Conservation (phyloP, 64 coral and sea anemone species). For the Acropora tenuis region DNA sequence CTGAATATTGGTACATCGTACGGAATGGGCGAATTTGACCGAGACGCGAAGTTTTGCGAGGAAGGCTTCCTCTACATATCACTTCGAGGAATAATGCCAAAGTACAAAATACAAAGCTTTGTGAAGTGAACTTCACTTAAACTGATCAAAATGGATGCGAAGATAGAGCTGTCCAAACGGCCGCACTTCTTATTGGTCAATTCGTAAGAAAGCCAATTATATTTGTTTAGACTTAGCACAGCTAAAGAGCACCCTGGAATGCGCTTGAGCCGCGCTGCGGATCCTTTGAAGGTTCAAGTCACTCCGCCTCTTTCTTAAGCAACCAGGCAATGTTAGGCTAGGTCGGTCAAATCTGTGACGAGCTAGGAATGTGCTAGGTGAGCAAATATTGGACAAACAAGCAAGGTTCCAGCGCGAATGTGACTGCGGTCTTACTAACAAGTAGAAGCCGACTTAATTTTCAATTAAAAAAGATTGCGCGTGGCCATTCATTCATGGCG, state of each 20-base stretch:
- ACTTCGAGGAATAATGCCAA: no score
- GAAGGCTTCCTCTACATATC: no score
- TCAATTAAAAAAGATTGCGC: no score
- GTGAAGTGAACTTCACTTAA: no score
- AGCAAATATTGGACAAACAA: neutral
- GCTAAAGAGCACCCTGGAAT: neutral
- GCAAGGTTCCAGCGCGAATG: neutral
- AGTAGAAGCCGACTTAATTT: no score
- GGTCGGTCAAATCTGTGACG: neutral
- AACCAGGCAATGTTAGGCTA: neutral
- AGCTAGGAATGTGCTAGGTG: neutral
- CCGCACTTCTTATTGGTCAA: neutral
- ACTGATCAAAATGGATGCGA: no score
- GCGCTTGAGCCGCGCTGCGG: neutral
- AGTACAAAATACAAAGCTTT: no score
- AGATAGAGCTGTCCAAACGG: no score
- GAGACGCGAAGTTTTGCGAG: no score
- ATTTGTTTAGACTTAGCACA: neutral
- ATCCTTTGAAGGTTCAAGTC: neutral
- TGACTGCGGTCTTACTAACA: neutral
- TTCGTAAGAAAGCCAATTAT: neutral
- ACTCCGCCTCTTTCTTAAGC: neutral
- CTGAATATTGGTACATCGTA: no score
- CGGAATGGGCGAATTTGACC: no score
- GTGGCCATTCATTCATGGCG: no score